Percentiles rank a stretch among this genome's conserved stretches.
Conservation (phyloP, 2,113 vertebrate species). For the Psittacara wagleri region DNA sequence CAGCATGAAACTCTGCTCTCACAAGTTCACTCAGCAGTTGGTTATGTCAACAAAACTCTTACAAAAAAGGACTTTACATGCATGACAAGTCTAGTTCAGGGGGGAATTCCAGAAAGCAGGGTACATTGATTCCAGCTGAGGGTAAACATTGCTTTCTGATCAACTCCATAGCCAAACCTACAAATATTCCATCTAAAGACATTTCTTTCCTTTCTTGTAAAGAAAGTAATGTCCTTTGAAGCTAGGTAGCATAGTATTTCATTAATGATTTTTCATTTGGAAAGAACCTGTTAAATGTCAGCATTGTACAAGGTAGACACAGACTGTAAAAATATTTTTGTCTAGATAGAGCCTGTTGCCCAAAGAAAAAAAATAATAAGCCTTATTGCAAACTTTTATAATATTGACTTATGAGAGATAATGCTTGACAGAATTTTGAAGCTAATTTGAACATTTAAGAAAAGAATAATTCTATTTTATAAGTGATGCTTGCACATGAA, state of each 20-base stretch:
- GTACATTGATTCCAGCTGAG: conserved; percentile 24
- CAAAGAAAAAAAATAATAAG: neutral
- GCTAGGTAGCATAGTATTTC: neutral
- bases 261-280: neutral
- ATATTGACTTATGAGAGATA: neutral
- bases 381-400: neutral
- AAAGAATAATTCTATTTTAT: neutral
- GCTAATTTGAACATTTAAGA: neutral
- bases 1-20: conserved; percentile 60
- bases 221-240: neutral
- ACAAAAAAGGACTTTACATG: conserved; percentile 62
- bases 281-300: neutral
- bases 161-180: neutral
- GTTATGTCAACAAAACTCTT: conserved; percentile 71
- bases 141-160: neutral
- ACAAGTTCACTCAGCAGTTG: conserved; percentile 72
- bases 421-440: neutral
- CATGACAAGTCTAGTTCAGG: conserved; percentile 42
- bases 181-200: neutral
- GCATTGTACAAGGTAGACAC: neutral
- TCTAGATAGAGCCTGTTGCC: neutral
- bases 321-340: neutral
- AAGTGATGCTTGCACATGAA: neutral
- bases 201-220: neutral
- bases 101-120: conserved; percentile 14